Evolutionary conservation across 2,797 vertebrate genomes (phyloP).

Genomic region (Austrolebias charrua): DNA sequence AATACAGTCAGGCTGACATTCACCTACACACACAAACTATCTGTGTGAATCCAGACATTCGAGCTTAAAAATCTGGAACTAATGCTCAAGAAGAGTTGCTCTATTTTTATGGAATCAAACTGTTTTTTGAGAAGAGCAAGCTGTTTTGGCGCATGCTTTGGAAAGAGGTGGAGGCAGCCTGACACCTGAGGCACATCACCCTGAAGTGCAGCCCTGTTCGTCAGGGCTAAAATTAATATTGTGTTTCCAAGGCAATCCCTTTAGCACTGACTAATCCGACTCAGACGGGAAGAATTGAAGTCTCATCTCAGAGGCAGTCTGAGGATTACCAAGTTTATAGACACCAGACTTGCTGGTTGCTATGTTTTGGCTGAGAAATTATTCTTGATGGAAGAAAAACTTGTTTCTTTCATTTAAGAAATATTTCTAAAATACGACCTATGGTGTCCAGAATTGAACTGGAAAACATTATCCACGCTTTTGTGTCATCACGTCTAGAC

Average conservation of each 20-base stretch:
- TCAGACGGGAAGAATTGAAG: slow-evolving; percentile 64
- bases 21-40: slow-evolving; percentile 26
- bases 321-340: slow-evolving; percentile 66
- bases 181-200: slow-evolving; percentile 49
- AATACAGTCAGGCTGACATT: slow-evolving; percentile 18
- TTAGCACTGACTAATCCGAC: slow-evolving; percentile 70
- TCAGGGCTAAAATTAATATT: slow-evolving; percentile 70
- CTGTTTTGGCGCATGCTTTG: slow-evolving; percentile 28
- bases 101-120: slow-evolving; percentile 57
- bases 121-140: slow-evolving; percentile 41
- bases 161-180: slow-evolving; percentile 19
- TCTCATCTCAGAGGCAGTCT: slow-evolving; percentile 59
- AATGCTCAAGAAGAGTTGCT: slow-evolving; percentile 53
- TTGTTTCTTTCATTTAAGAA: too few species aligned
- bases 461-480: too few species aligned
- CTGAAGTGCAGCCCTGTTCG: slow-evolving; percentile 62
- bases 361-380: slow-evolving; percentile 22
- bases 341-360: slow-evolving; percentile 34
- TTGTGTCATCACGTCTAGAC: too few species aligned
- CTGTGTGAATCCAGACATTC: slow-evolving; percentile 54
- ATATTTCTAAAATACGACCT: too few species aligned
- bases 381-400: slow-evolving; percentile 3
- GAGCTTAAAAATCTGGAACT: slow-evolving; percentile 71
- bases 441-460: too few species aligned
- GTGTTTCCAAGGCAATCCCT: slow-evolving; percentile 71